These are phyloP conservation scores for Brachynemurus nebulosus DNA, from an alignment of 2,888 invertebrate genomes.

Conservation along the genomic window DNA sequence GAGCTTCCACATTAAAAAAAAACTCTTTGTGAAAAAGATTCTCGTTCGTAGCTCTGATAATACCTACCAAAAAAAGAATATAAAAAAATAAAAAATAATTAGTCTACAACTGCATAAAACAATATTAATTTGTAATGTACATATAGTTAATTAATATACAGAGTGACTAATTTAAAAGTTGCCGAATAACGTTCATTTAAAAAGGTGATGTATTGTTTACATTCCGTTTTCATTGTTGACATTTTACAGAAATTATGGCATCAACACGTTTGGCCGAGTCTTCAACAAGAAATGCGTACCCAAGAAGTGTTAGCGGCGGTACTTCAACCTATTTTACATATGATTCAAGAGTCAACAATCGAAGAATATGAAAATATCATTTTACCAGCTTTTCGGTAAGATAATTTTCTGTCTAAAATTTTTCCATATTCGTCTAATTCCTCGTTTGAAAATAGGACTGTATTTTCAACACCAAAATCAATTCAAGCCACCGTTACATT, in stretches of 20 bases:
- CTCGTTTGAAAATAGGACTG: slow-evolving; percentile 39
- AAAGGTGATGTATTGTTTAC: background rate
- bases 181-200: slow-evolving; percentile 5
- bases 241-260: slow-evolving; percentile 81
- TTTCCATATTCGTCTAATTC: too few species aligned
- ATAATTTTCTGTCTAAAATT: too few species aligned
- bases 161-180: too few species aligned
- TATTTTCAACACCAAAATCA: slow-evolving; percentile 65
- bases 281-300: slow-evolving; percentile 71
- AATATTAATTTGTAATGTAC: too few species aligned
- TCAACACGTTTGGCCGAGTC: slow-evolving; percentile 83
- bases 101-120: too few species aligned
- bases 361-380: slow-evolving; percentile 72
- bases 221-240: background rate
- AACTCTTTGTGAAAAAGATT: too few species aligned
- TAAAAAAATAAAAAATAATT: too few species aligned
- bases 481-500: slow-evolving; percentile 78
- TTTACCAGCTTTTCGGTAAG: slow-evolving; percentile 73
- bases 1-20: too few species aligned
- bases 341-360: slow-evolving; percentile 62
- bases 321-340: slow-evolving; percentile 66
- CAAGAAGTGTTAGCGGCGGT: slow-evolving; percentile 79
- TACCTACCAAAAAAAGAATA: too few species aligned
- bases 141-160: too few species aligned
- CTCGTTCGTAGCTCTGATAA: too few species aligned